Conservation (phyloP, 2,888 invertebrate genomes). For the Philonicus albiceps region DNA sequence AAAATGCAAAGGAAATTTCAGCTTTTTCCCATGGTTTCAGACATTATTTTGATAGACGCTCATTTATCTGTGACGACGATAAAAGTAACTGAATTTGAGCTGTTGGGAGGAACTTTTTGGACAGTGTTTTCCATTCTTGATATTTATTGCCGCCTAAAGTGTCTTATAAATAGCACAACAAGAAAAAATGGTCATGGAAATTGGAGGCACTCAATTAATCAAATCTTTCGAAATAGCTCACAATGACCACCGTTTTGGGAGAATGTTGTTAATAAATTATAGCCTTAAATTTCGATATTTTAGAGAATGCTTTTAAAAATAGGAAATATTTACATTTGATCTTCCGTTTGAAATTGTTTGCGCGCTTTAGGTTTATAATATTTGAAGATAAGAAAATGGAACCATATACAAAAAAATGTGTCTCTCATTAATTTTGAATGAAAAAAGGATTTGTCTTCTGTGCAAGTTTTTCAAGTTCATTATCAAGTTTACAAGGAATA, state of each 20-base stretch:
- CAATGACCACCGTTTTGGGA: background rate
- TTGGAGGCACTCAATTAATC: background rate
- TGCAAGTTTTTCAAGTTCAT: background rate
- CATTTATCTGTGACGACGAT: background rate
- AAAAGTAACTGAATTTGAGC: background rate
- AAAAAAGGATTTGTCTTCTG: background rate
- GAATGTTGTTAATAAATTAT: background rate
- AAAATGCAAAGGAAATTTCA: background rate
- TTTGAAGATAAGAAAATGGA: background rate
- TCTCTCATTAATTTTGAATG: background rate
- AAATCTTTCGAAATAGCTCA: background rate
- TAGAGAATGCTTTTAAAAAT: background rate
- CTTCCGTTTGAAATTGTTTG: background rate
- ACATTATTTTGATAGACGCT: slow-evolving; percentile 15
- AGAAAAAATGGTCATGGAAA: background rate
- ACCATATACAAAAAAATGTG: background rate
- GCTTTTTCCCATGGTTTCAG: background rate
- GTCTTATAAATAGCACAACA: background rate
- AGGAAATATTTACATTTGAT: background rate
- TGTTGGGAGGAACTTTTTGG: background rate
- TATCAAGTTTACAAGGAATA: background rate
- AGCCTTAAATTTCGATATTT: background rate
- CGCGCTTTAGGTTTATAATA: background rate
- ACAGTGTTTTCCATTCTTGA: background rate
- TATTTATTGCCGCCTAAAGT: background rate